Evolutionary conservation across 2,888 invertebrate genomes (phyloP).

Genomic region (Apotomis turbidana): DNA sequence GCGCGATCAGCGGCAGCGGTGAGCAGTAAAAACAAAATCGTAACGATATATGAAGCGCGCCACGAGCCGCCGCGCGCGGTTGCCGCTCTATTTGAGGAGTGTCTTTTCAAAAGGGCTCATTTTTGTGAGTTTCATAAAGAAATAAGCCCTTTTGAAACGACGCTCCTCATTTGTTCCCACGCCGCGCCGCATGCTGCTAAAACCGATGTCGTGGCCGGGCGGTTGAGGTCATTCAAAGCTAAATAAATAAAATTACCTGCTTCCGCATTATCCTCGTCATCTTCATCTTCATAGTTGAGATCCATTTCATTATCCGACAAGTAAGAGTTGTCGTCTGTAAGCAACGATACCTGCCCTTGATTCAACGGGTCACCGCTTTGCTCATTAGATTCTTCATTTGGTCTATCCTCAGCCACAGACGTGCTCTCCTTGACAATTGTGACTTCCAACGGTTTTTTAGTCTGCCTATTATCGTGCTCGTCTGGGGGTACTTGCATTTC

Average conservation of each 20-base stretch:
- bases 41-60: no score
- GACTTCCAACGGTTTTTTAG: slow-evolving; percentile 23
- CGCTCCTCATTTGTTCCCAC: no score
- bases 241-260: slow-evolving; percentile 45
- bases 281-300: slow-evolving; percentile 63
- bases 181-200: no score
- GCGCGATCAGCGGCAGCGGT: no score
- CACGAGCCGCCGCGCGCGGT: no score
- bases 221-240: no score
- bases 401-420: not conserved
- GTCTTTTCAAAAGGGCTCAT: no score
- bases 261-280: slow-evolving; percentile 42
- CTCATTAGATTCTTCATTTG: slow-evolving; percentile 24
- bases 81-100: no score
- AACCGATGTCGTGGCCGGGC: no score
- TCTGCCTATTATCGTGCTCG: not conserved
- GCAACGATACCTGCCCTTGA: slow-evolving; percentile 64
- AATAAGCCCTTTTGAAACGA: no score
- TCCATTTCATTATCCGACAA: slow-evolving; percentile 58
- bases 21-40: no score
- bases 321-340: slow-evolving; percentile 74
- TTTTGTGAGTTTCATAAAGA: no score
- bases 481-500: not conserved
- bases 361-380: slow-evolving; percentile 56
- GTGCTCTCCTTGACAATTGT: not conserved